Base-by-base conservation (phyloP, 2,797 vertebrate genomes). In the Xerus rutilus region DNA sequence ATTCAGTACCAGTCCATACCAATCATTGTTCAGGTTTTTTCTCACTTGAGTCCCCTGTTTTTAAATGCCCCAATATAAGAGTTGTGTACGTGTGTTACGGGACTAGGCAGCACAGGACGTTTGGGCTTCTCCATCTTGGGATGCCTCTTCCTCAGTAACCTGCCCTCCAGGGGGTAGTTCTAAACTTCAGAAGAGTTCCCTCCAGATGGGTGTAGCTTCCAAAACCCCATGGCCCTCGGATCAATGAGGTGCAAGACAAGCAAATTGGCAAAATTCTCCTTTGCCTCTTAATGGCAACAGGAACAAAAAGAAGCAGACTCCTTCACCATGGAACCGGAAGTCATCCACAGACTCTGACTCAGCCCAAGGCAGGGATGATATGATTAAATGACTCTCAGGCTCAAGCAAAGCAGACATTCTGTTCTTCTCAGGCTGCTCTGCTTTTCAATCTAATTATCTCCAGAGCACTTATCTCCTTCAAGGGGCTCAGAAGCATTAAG, bases 381-480 rank as follows among this genome's bases (percentile, higher is more conserved):
- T 0, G 52, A 96, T 97, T 96, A 97, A 89, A 47, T 0, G 83
- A 70, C 59, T 39, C 84, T 93, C 93, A 32, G 25, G 30, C 57
- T 64, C 32, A 92, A 81, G 4, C 15, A 82, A 89, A 95, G 74
- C 89, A 3, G 79, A 86, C 91, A 91, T 18, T 82, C 83, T 93
- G 78, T 89, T 95, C 92, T 77, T 69, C 92, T 91, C 88, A 52
- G 54, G 52, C 88, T 87, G 72, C 81, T 93, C 82, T 0, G 2
- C 59, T 88, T 92, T 78, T 76, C 89, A 88, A 84, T 89, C 47
- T 67, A 87, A 57, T 88, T 83, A 62, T 97, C 85, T 96, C 78
- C 20, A 88, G 54, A 95, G 95, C 73, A 95, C 79, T 78, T 62
- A 85, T 52, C 72, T 76, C 77, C 94, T 72, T 94, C 86, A 76